These are phyloP conservation scores for Acomys russatus DNA, from an alignment of 2,797 vertebrate genomes.

Conservation along the genomic window DNA sequence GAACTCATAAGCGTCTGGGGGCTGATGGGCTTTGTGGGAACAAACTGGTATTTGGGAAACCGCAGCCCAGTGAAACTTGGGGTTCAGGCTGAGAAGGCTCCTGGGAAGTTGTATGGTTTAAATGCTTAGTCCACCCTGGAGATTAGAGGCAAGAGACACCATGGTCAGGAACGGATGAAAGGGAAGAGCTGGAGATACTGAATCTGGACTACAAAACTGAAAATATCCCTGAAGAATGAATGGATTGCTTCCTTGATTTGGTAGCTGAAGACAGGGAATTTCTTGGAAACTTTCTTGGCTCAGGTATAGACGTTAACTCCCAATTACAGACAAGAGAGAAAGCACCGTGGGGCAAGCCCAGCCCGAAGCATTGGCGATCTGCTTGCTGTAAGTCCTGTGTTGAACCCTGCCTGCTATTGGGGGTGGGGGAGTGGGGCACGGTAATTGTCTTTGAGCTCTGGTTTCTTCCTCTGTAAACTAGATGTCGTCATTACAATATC, in stretches of 20 bases:
- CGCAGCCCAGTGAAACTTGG: neutral
- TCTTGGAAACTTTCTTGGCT: neutral
- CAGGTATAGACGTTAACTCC: neutral
- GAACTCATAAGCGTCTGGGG: slow-evolving; percentile 37
- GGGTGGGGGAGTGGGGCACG: neutral
- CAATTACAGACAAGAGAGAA: neutral
- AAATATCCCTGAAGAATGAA: neutral
- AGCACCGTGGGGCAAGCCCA: neutral
- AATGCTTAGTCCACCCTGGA: neutral
- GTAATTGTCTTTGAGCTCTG: neutral
- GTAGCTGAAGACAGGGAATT: neutral
- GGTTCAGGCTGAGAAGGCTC: no score
- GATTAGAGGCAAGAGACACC: neutral
- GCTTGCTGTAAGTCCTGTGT: neutral
- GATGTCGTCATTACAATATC: neutral
- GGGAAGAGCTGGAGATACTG: neutral
- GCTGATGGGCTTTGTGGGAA: neutral
- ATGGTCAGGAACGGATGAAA: neutral
- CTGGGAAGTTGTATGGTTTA: no score
- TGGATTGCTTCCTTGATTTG: neutral
- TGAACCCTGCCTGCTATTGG: neutral
- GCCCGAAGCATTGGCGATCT: neutral
- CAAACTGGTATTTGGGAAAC: neutral
- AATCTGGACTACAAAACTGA: neutral
- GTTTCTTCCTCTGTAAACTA: slow-evolving; percentile 6